Base-by-base conservation (phyloP, 2,113 vertebrate species). In the Sphaerodactylus townsendi region DNA sequence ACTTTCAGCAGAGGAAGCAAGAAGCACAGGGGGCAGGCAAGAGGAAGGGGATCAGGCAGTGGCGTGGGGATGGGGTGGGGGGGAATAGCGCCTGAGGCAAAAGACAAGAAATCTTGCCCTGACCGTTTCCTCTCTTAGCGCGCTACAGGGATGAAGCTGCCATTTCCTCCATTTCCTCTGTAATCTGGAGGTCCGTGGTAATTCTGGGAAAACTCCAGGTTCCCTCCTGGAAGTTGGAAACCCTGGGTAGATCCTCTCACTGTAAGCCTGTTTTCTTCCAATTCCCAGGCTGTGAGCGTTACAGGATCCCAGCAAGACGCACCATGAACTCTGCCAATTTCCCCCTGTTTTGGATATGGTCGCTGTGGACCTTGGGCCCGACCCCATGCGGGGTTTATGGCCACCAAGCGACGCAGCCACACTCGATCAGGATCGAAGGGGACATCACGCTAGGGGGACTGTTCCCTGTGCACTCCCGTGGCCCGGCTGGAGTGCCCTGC, bases 391-490 rank as follows among this genome's bases (percentile, higher is more conserved):
- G 79, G 33, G 30, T 74, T 10, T 72, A 79, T 37, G 14, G 74
- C 53, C 70, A 65, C 11, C 37, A 88, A 84, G 94, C 92, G 69
- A 87, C 92, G 11, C 91, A 97, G 78, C 92, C 97, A 17, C 95
- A 97, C 85, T 98, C 97, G 4, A 97, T 98, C 94, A 97, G 97
- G 83, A 95, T 98, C 39, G 97, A 97, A 4, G 98, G 98, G 0
- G 97, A 98, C 93, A 96, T 98, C 86, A 98, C 97, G 0, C 91
- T 98, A 21, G 98, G 98, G 0, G 98, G 97, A 3, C 96, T 98
- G 5, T 98, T 98, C 88, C 98, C 98, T 0, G 94, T 98, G 10
- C 98, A 98, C 65, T 95, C 97, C 21, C 94, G 97, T 28, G 98
- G 98, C 1, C 95, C 97, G 0, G 96, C 96, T 0, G 98, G 98